Conservation (phyloP, 2,113 vertebrate species). For the Hystrix brachyura region DNA sequence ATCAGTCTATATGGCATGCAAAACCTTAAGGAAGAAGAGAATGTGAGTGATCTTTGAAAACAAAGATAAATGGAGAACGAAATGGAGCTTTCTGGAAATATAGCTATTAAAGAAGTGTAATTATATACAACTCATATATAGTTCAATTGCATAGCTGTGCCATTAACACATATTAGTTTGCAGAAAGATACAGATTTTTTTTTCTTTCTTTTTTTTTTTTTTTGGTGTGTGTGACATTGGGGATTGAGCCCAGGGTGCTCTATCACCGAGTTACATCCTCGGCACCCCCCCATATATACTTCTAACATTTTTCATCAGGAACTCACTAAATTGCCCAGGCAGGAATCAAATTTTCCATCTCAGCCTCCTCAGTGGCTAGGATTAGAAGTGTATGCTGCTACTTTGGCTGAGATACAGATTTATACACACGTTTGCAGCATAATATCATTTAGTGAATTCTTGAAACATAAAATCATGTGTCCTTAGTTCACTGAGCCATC, state of each 20-base stretch:
- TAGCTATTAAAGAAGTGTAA: neutral
- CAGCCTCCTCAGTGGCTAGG: neutral
- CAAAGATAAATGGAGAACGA: neutral
- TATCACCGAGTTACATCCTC: neutral
- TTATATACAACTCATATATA: neutral
- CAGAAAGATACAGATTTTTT: neutral
- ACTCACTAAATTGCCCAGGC: neutral
- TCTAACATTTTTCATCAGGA: neutral
- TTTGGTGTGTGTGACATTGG: neutral
- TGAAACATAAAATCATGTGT: slow-evolving; percentile 37
- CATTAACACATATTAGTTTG: neutral
- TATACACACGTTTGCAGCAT: slow-evolving; percentile 23
- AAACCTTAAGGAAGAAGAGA: neutral
- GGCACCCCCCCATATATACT: neutral
- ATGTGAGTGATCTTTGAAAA: slow-evolving; percentile 14
- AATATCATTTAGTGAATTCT: slow-evolving; percentile 44
- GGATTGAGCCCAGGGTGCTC: neutral
- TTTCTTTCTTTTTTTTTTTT: neutral
- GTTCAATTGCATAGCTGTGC: slow-evolving; percentile 1
- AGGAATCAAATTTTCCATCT: neutral
- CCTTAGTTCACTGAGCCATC: slow-evolving; percentile 17
- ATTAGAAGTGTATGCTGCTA: neutral
- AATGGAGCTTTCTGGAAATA: slow-evolving; percentile 38
- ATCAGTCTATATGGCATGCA: neutral
- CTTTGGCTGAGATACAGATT: neutral